Base-by-base conservation (phyloP, 2,113 vertebrate species). In the Megalops atlanticus region DNA sequence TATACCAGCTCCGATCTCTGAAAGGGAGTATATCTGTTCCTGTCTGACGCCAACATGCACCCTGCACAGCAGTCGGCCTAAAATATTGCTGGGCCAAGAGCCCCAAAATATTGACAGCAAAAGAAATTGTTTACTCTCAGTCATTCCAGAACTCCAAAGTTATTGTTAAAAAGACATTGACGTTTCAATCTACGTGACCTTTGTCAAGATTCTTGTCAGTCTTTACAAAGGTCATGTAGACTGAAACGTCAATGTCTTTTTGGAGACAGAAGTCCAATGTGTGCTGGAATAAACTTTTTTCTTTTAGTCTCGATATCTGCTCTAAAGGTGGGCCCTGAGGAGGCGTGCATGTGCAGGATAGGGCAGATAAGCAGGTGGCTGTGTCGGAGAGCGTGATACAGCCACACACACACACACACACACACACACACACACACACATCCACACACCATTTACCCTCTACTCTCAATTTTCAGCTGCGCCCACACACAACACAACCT, bases 191-290 rank as follows among this genome's bases (percentile, higher is more conserved):
- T n/a, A n/a, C n/a, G n/a, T n/a, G 7, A 64, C 24, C 10, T 64
- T 64, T 64, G 58, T 64, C n/a, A 64, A 64, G 58, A 64, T 64
- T 64, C 58, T 64, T 64, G 58, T 64, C 58, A 64, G 58, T 31
- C 58, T 64, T 64, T 24, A 21, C 24, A 64, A 64, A 64, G 58
- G 58, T 64, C 58, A 64, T 31, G 58, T 31, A 64, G 58, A 64
- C 21, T n/a, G 31, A 24, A 64, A 64, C 1, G 58, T 64, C 58
- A 11, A 64, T 64, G 8, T 64, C 58, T 31, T 24, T 64, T n/a
- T n/a, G n/a, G n/a, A n/a, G n/a, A n/a, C n/a, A n/a, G n/a, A n/a
- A n/a, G n/a, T n/a, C n/a, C n/a, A n/a, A n/a, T n/a, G n/a, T n/a
- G n/a, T n/a, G n/a, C n/a, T n/a, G n/a, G n/a, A 64, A n/a, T 31